Base-by-base conservation (phyloP, 2,888 invertebrate genomes). In the Torymus auratus region DNA sequence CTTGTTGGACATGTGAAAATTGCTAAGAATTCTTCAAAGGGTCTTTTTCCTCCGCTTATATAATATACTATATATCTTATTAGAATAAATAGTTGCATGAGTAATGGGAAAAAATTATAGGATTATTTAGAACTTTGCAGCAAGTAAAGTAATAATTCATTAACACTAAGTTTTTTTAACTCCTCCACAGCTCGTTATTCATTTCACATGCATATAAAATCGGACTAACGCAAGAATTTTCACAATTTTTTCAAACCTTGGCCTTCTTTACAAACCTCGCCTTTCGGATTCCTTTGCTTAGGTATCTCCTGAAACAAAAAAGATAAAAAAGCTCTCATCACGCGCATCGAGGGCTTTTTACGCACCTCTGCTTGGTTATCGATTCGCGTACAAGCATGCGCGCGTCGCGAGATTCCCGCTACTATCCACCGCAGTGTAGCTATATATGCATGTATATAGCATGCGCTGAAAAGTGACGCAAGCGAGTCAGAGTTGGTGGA, bases 401-500 rank as follows among this genome's bases (percentile, higher is more conserved):
- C 14, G 71, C 15, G 28, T 11, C 23, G 50, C 58, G 17, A 68
- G 78, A 14, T 61, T 68, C 60, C n/a, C 61, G 28, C 55, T 69
- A 4, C 60, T 55, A 2, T 64, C 17, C 41, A 20, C 64, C 12
- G 2, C 50, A 17, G n/a, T 67, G 28, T 28, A 28, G 28, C 28
- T 28, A 28, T 28, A n/a, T 28, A 62, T 50, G 41, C 11, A 23
- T n/a, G 14, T 50, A 41, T 14, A 50, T n/a, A 56, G 28, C 28
- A 28, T 28, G 28, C 28, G 28, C 17, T n/a, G 65, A 28, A 41
- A 41, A 52, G 75, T 84, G 87, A 87, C 85, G 86, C 83, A 84
- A 82, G 62, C 15, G 77, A n/a, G 23, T 62, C 67, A 61, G 77
- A 79, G 86, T 84, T 85, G 85, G 86, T 78, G 82, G 83, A 83